Conservation (phyloP, 2,797 vertebrate genomes). For the Petrocephalus schoutedeni region DNA sequence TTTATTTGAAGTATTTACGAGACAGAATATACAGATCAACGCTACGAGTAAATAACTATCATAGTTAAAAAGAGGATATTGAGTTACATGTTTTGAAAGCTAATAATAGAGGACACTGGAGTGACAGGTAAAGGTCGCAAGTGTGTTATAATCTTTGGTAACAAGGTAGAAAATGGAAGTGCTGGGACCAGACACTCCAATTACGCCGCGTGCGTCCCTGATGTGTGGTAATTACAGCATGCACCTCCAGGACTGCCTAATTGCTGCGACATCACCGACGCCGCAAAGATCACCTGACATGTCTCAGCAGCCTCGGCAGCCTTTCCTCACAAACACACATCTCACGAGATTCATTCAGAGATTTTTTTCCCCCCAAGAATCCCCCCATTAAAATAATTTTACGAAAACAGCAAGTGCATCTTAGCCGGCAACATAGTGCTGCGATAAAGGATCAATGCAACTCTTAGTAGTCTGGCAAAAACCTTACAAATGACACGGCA, state of each 20-base stretch:
- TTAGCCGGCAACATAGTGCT: neutral
- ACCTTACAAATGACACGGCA: neutral
- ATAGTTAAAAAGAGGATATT: neutral
- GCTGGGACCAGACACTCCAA: slow-evolving; percentile 25
- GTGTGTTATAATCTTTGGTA: neutral
- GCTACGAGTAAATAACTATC: neutral
- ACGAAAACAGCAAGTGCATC: neutral
- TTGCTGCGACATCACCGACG: neutral
- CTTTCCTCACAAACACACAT: neutral
- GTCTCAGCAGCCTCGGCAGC: neutral
- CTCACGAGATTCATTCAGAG: neutral
- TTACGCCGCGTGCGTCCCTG: slow-evolving; percentile 20
- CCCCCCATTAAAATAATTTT: neutral
- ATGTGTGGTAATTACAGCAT: slow-evolving; percentile 18
- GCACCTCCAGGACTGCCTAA: neutral
- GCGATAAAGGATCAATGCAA: neutral
- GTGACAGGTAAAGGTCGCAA: neutral
- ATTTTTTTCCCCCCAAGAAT: neutral
- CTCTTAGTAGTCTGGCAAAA: neutral
- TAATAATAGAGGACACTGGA: neutral
- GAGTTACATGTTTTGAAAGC: neutral
- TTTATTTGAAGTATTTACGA: neutral
- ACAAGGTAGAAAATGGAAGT: slow-evolving; percentile 12
- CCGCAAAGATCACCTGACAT: neutral
- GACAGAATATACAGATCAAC: neutral